Base-by-base conservation (phyloP, 2,113 vertebrate species). In the Rhombomys opimus region DNA sequence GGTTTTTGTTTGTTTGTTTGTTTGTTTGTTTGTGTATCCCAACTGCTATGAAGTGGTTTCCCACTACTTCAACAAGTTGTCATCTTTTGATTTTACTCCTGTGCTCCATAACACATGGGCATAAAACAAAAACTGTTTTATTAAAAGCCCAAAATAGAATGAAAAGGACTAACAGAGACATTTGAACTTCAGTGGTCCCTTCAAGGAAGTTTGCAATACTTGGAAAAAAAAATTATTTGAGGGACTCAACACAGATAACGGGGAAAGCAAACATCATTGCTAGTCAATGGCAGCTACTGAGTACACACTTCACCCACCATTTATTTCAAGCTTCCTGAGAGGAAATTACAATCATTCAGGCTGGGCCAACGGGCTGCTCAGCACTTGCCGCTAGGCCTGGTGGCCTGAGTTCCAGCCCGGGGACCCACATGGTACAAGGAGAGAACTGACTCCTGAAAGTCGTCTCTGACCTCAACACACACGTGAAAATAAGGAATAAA, bases 171-270 rank as follows among this genome's bases (percentile, higher is more conserved):
- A 57, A 72, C 50, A 77, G 76, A 90, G n/a, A 77, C 46, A 78
- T 70, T 73, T 61, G 22, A 75, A 67, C 87, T 90, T 90, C 23
- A 15, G 38, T 75, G 38, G 3, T 59, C 30, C 20, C 77, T 77
- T 92, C 65, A 78, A 90, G 90, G 61, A 22, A 32, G 50, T 27
- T 41, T 7, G 32, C 30, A 32, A 7, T 80, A 32, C 59, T 89
- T 85, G 50, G 32, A 61, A 35, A 52, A 94, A 94, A 75, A 94
- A 75, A 85, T 59, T 30, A 63, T 85, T 78, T 54, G 41, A 84
- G 84, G 57, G 23, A 1, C 10, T 72, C 50, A 82, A 78, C 73
- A 30, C 65, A 85, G 84, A 63, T 67, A 81, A 12, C 65, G 30
- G 85, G 38, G 61, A 86, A 87, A 90, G 23, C 68, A 35, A 2